Base-by-base conservation (phyloP, 2,888 invertebrate species). In the Aleiodes leptofemur region DNA sequence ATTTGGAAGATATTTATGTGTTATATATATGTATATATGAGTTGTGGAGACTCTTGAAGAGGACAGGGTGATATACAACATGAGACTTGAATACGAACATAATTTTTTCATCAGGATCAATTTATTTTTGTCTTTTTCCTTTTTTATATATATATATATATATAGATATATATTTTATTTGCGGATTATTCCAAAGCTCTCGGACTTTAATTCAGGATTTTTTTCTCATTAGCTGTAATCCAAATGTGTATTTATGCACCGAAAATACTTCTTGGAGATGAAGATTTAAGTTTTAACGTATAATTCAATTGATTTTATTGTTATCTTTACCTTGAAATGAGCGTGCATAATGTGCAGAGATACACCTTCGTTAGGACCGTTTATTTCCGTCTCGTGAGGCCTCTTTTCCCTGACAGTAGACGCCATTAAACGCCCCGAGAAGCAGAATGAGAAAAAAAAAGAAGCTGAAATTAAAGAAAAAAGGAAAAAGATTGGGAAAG, bases 311-410 rank as follows among this genome's bases (percentile, higher is more conserved):
- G 64, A 64, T 64, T 48, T 38, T 13, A 29, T 64, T 61, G 61
- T 34, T 64, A 64, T 64, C 64, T 64, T 8, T 4, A 48, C 48
- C 16, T 23, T 23, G 64, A 23, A 64, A 64, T 64, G 43, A 64
- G 23, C 48, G 14, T 38, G 48, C 43, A 48, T 14, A 43, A 48
- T n/a, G 64, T 48, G 48, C 48, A 48, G 64, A 64, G 64, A 64
- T 64, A 76, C 79, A 76, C 79, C 79, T 81, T 81, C 78, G 77
- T 79, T 81, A 79, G 77, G 79, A 80, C 78, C 77, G 76, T 79
- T 80, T 81, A 81, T 81, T 81, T 79, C 78, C 73, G 80, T 80
- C 79, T 78, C 51, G 53, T 51, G 64, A 13, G 64, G 48, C 43
- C 43, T 43, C 43, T 43, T 34, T 64, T 23, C 64, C 16, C 23